Conservation (phyloP, 2,888 invertebrate genomes). For the Diarsia mendica region DNA sequence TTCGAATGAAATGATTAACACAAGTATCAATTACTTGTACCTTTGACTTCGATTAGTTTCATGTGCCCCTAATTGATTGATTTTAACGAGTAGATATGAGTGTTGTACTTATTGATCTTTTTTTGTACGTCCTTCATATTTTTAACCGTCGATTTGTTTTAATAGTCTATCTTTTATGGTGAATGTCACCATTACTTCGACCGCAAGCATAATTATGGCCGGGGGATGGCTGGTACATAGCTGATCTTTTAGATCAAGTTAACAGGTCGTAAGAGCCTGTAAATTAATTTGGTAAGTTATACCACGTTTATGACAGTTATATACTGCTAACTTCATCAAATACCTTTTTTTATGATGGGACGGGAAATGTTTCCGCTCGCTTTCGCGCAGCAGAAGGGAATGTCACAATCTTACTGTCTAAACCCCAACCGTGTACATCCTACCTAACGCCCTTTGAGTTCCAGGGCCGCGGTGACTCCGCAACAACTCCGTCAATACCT, state of each 20-base stretch:
- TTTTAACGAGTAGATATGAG: not conserved
- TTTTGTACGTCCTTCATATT: not conserved
- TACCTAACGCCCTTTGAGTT: too few species aligned
- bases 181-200: not conserved
- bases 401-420: too few species aligned
- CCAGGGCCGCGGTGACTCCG: too few species aligned
- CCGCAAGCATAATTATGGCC: too few species aligned
- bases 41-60: conserved; percentile 11
- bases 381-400: too few species aligned
- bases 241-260: not conserved
- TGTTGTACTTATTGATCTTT: not conserved
- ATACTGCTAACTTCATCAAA: not conserved
- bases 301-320: not conserved
- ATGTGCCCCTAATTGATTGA: conserved; percentile 26
- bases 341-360: too few species aligned
- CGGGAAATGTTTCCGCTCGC: too few species aligned
- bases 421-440: too few species aligned
- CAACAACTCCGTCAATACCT: not conserved
- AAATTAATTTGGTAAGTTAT: not conserved
- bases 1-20: conserved; percentile 36
- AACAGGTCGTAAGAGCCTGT: not conserved
- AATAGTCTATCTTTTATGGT: not conserved
- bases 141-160: not conserved
- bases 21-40: conserved; percentile 18
- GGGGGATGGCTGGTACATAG: not conserved